Base-by-base conservation (phyloP, 1,140 invertebrate genomes). In the Physella acuta region DNA sequence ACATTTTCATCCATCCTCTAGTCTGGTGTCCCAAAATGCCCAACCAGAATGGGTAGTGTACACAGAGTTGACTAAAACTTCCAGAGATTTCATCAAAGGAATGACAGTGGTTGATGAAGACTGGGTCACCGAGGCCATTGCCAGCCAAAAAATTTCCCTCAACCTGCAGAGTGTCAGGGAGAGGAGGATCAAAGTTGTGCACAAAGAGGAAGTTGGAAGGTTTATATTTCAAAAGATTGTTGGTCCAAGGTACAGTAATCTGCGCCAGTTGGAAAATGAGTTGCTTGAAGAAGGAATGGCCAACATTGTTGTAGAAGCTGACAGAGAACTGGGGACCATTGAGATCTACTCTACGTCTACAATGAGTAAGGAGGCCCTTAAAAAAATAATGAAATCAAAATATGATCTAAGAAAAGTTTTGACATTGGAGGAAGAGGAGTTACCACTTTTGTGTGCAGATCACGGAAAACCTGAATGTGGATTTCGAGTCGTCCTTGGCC, bases 1-100 rank as follows among this genome's bases (percentile, higher is more conserved):
- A 3, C 68, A 76, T 52, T 17, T 80, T n/a, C 79, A 81, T 71
- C 78, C 37, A n/a, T 81, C 79, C 1, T 82, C 79, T 26, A 36
- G 64, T 28, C 30, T 82, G 30, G 52, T 59, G 28, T 49, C 66
- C 24, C 60, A 77, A 17, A 76, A 68, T 39, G 28, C 61, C n/a
- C 63, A 69, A 2, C 79, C 78, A 34, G 60, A 75, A 28, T 81
- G 78, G 78, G 51, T 82, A 11, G 76, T 82, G 8, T 79, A 73
- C 39, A 70, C 73, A 16, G 66, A 75, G 53, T 59, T 79, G 3
- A 58, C 78, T 17, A 74, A 73, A 62, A 81, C 81, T 8, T 80
- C 77, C n/a, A 52, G 49, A 49, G 78, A 81, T 65, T 82, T 78
- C 65, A 75, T 77, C 14, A 75, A 77, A 20, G 76, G 76, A 24